These are phyloP conservation scores for Bombyx huttoni DNA, from an alignment of 2,888 invertebrate genomes.

Conservation along the genomic window DNA sequence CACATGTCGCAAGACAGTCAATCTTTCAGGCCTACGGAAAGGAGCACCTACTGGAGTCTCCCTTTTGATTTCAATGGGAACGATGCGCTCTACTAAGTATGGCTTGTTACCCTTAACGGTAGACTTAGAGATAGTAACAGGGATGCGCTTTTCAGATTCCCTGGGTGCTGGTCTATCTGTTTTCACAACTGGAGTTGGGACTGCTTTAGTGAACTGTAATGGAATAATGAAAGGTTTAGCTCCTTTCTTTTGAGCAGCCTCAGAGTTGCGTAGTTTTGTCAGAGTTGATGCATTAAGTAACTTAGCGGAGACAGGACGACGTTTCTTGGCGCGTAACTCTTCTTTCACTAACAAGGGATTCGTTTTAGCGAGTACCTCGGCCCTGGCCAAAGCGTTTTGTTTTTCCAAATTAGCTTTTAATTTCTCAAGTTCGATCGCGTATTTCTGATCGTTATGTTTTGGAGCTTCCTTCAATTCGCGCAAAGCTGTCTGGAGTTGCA, in stretches of 20 bases:
- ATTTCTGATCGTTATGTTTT: constrained; percentile 32
- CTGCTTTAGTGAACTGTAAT: constrained; percentile 10
- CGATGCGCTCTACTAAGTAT: constrained; percentile 19
- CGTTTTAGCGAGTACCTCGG: constrained; percentile 28
- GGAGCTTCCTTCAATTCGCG: constrained; percentile 28
- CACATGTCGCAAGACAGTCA: constrained; percentile 30
- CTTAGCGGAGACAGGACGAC: constrained; percentile 10
- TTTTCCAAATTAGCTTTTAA: constrained; percentile 25
- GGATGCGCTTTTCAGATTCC: constrained; percentile 19
- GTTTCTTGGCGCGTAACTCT: constrained; percentile 19
- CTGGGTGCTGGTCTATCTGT: constrained; percentile 20
- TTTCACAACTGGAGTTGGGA: constrained; percentile 21
- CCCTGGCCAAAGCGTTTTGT: constrained; percentile 29
- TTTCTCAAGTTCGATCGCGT: constrained; percentile 31
- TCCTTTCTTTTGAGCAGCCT: neutral
- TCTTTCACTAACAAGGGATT: constrained; percentile 25
- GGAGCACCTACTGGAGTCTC: constrained; percentile 20
- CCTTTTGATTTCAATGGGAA: constrained; percentile 23
- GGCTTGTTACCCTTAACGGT: constrained; percentile 26
- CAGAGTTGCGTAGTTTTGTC: neutral
- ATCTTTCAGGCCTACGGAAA: constrained; percentile 21
- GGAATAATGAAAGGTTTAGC: neutral
- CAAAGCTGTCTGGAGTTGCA: constrained; percentile 14
- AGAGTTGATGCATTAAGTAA: neutral
- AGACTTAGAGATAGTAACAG: constrained; percentile 14